A percentile compares a stretch with the other conserved stretches of the same genome.
These are phyloP conservation scores for Oscarella lobularis DNA, from an alignment of 37 sponge, comb jelly and placozoan genomes.

Conservation along the genomic window DNA sequence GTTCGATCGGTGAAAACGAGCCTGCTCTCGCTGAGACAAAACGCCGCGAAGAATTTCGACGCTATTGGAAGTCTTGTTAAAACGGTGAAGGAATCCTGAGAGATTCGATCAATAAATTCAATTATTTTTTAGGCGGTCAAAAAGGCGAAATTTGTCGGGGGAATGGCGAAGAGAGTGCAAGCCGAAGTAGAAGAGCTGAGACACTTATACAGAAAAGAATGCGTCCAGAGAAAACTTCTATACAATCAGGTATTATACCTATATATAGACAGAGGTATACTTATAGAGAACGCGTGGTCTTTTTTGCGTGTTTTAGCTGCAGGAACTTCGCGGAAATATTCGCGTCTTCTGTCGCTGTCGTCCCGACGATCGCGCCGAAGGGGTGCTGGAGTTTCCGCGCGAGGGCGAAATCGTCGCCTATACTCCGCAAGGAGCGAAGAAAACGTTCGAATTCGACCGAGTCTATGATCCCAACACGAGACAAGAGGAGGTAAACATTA, in stretches of 20 bases:
- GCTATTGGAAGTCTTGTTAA: not conserved
- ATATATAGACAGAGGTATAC: not conserved
- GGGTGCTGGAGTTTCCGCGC: conserved; percentile 20
- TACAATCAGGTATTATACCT: conserved; percentile 44
- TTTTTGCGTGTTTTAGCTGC: conserved; percentile 21
- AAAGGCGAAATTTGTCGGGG: not conserved
- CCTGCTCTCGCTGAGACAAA: not conserved
- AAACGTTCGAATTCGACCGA: conserved; percentile 62
- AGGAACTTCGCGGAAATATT: conserved; percentile 68
- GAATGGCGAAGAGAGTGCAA: not conserved
- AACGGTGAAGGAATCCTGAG: not conserved
- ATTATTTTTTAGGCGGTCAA: not conserved
- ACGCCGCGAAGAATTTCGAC: not conserved
- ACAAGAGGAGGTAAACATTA: conserved; percentile 45
- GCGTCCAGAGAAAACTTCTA: conserved; percentile 49
- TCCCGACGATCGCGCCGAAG: conserved; percentile 26
- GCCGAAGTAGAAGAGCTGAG: conserved; percentile 40
- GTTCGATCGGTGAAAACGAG: not conserved
- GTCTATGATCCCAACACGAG: conserved; percentile 37
- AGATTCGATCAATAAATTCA: not conserved
- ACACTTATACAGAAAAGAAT: conserved; percentile 50
- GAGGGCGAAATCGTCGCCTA: conserved; percentile 16
- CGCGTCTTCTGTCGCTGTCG: conserved; percentile 76
- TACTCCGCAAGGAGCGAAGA: conserved; percentile 41
- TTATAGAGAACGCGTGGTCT: no score